phyloP scores from a whole-genome alignment of 2,888 invertebrate genomes.

The Teinopalpus imperialis region DNA sequence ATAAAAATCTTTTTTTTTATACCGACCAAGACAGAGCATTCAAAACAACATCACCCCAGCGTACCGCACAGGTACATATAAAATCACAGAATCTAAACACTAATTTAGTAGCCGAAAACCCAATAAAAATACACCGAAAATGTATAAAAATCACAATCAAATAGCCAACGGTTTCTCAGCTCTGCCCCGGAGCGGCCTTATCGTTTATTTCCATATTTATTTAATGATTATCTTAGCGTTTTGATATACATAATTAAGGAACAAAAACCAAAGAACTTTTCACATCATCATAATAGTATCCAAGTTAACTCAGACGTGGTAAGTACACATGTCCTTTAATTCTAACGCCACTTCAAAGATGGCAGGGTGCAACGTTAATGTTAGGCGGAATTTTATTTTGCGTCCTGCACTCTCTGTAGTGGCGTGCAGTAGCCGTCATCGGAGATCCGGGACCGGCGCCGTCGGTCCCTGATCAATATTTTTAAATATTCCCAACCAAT shows the following conservation, averaged over 20 bases:
- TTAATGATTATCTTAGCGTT: constrained; percentile 73
- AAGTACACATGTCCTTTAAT: constrained; percentile 64
- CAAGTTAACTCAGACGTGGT: constrained; percentile 60
- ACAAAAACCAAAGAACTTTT: constrained; percentile 78
- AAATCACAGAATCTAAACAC: constrained; percentile 73
- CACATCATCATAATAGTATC: constrained; percentile 73
- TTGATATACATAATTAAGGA: constrained; percentile 80
- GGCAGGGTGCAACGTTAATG: constrained; percentile 74
- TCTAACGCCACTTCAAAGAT: constrained; percentile 71
- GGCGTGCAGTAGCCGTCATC: constrained; percentile 47
- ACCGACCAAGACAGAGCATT: constrained; percentile 62
- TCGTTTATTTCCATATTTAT: constrained; percentile 75
- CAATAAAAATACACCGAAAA: constrained; percentile 54
- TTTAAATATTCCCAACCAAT: constrained; percentile 32
- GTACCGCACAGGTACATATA: constrained; percentile 69
- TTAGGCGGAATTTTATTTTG: constrained; percentile 78
- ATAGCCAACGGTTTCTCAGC: constrained; percentile 60
- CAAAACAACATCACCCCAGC: constrained; percentile 48
- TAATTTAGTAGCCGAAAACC: constrained; percentile 55
- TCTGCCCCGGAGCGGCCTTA: constrained; percentile 55
- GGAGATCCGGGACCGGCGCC: constrained; percentile 23
- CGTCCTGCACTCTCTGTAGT: constrained; percentile 73
- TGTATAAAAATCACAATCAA: constrained; percentile 72
- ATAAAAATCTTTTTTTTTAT: constrained; percentile 51
- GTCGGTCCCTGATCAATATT: constrained; percentile 18